Base-by-base conservation (phyloP, 1,140 invertebrate species). In the Drosophila neocordata region DNA sequence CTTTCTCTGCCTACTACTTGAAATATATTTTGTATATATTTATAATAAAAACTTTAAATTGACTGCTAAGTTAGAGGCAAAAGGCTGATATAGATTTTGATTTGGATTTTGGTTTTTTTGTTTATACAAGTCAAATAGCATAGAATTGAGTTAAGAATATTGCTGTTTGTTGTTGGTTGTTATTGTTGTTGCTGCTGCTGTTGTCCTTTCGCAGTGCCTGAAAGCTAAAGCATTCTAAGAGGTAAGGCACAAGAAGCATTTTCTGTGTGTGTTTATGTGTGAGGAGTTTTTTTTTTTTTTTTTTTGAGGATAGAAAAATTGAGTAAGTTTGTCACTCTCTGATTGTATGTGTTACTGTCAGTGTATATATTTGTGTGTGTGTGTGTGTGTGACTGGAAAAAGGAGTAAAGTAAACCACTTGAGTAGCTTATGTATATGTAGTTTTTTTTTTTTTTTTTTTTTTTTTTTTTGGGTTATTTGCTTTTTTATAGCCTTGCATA, bases 401-500 rank as follows among this genome's bases (percentile, higher is more conserved):
- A 57, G 51, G 48, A 18, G 65, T 55, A 73, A 59, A 73, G 48
- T 66, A 70, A 73, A 73, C 70, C 73, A 73, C 71, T 73, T 71
- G 70, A 73, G 71, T 73, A 20, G 41, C 41, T 48, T 48, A 48
- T 48, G 15, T 48, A 48, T 48, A 48, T 20, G 41, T 48, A 20
- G 41, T 48, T 48, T 15, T 20, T 48, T 48, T 15, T 48, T 48
- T 48, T 48, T 48, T 15, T 48, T 48, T 48, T 48, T n/a, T 48
- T 48, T 15, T 20, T 48, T 48, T 15, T 48, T 48, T 48, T 48
- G 41, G 41, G 41, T 5, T 48, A 48, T 48, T 48, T 75, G 64
- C 27, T 75, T 75, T 75, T 72, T 75, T 73, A 73, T 71, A 73
- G 71, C 73, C 71, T 75, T 74, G 72, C 70, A 74, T 74, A 74